Base-by-base conservation (phyloP, 2,113 vertebrate species). In the Platichthys flesus region DNA sequence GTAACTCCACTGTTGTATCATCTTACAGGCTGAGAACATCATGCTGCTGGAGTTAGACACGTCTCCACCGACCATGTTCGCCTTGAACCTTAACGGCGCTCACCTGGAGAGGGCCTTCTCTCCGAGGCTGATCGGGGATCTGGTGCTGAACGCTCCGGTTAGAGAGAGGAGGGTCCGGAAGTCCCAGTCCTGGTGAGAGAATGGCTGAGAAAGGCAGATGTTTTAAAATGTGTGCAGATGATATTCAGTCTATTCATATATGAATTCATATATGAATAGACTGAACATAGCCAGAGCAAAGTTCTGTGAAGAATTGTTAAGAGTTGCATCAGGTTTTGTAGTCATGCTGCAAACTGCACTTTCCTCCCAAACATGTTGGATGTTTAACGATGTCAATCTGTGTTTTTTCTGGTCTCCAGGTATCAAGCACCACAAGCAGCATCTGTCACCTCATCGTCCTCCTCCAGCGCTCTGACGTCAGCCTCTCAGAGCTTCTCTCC, bases 31-130 rank as follows among this genome's bases (percentile, higher is more conserved):
- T 54, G 98, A 99, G 92, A 99, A 99, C 81, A 94, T 99, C 63
- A 96, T 98, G 96, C 95, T 98, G 83, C 60, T 99, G 93, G 97
- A 99, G 89, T 82, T 99, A 85, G 98, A 99, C 77, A 93, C 98
- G 82, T 95, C 95, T 56, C 96, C 97, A 7, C 93, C 94, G 1
- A 87, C 91, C 67, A 91, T 95, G 93, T 94, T 94, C 65, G 95
- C 93, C 0, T 90, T 91, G 92, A 90, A 95, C 94, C 76, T 95
- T 90, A 92, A 95, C 52, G 88, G 90, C 89, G 76, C 95, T 92
- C 93, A 96, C 91, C 66, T 94, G 87, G 91, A 92, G 85, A 88
- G 88, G 60, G 92, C 80, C n/a, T 92, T 92, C 31, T 84, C 88
- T 28, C 87, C 90, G 2, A 40, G 86, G 7, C 82, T 91, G 67